Percentiles rank a stretch among this genome's conserved stretches.
Conservation (phyloP, 2,797 vertebrate species). For the Cossypha niveicapilla region DNA sequence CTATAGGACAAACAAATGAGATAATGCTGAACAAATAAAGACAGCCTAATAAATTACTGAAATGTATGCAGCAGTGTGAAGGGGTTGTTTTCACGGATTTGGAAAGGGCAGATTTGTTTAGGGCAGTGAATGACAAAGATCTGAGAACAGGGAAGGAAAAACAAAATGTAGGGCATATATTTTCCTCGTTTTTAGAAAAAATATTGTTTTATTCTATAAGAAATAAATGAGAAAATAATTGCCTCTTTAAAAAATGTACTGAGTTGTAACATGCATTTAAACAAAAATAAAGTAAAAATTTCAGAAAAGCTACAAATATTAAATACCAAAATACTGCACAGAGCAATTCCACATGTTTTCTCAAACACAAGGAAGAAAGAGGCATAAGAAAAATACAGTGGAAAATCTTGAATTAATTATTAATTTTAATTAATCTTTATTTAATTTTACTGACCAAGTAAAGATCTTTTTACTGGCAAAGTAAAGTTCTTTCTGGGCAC, state of each 20-base stretch:
- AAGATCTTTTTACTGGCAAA: not conserved
- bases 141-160: not conserved
- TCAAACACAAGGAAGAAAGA: not conserved
- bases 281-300: not conserved
- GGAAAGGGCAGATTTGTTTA: not conserved
- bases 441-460: not conserved
- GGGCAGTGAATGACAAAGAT: not conserved
- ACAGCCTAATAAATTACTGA: not conserved
- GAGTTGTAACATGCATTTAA: not conserved
- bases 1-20: not conserved
- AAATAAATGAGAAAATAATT: not conserved
- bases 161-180: not conserved
- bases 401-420: not conserved
- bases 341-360: not conserved
- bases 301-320: not conserved
- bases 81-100: not conserved
- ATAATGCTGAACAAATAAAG: not conserved
- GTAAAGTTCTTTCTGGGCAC: not conserved
- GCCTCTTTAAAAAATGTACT: not conserved
- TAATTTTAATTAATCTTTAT: no score
- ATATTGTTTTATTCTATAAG: not conserved
- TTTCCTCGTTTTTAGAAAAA: not conserved
- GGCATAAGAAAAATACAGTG: not conserved
- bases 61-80: not conserved
- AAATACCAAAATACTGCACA: not conserved